These are phyloP conservation scores for Drosophila ogumai DNA, from an alignment of 1,140 invertebrate species.

Conservation along the genomic window DNA sequence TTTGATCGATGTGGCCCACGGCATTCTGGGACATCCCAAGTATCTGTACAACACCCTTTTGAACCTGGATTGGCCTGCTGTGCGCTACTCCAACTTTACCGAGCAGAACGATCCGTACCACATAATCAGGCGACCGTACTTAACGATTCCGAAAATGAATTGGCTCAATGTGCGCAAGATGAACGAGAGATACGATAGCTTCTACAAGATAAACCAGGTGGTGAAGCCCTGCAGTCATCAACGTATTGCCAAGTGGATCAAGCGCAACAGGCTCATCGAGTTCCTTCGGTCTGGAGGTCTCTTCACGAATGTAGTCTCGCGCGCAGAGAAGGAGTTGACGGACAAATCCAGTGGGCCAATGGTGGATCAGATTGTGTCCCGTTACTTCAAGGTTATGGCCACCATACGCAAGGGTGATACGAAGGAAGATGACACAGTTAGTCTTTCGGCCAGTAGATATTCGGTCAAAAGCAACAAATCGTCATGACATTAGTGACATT, in stretches of 20 bases:
- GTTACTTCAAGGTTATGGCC: slow-evolving; percentile 54
- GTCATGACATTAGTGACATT: not conserved
- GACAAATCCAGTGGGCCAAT: not conserved
- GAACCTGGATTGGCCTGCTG: slow-evolving; percentile 55
- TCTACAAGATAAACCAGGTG: slow-evolving; percentile 21
- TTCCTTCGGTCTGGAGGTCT: slow-evolving; percentile 59
- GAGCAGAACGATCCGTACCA: slow-evolving; percentile 65
- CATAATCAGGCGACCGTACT: slow-evolving; percentile 56
- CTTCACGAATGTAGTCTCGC: slow-evolving; percentile 41
- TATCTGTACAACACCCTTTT: slow-evolving; percentile 67
- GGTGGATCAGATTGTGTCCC: slow-evolving; percentile 51
- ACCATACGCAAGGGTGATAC: not conserved
- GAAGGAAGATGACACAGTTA: not conserved
- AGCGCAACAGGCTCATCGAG: slow-evolving; percentile 45
- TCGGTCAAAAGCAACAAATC: not conserved
- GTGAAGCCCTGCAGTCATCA: slow-evolving; percentile 7
- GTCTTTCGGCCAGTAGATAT: not conserved
- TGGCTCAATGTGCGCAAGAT: slow-evolving; percentile 35
- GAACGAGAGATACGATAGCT: slow-evolving; percentile 33
- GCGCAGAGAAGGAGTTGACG: slow-evolving; percentile 53
- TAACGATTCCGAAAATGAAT: slow-evolving; percentile 64
- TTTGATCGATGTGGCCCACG: slow-evolving; percentile 72
- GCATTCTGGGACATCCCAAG: slow-evolving; percentile 77
- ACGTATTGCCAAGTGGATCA: slow-evolving; percentile 47
- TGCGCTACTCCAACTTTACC: slow-evolving; percentile 61